Evolutionary conservation across 92 coral and sea anemone species (phyloP).

Genomic region (Parazoanthus atlanticus): DNA sequence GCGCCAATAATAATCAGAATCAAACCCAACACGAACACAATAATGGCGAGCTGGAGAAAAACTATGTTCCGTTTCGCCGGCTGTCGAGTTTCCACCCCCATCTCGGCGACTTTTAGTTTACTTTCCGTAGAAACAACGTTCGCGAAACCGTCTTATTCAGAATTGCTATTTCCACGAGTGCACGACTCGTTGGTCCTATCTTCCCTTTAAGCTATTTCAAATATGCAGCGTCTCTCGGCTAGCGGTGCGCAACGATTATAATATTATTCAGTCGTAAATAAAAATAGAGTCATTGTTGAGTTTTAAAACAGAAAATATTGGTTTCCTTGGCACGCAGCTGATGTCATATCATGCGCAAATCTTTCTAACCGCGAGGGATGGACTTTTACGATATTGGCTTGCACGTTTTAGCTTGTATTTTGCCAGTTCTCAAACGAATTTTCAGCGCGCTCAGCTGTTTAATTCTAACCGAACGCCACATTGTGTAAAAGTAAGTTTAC

Average conservation of each 20-base stretch:
- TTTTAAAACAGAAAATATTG: background rate
- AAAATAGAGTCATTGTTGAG: background rate
- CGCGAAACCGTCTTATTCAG: too few relatives aligned
- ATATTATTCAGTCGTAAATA: conserved; percentile 16
- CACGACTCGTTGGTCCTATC: background rate
- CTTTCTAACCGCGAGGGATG: background rate
- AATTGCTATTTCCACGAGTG: background rate
- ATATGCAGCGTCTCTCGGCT: conserved; percentile 13
- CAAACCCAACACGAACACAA: conserved; percentile 55
- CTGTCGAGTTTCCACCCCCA: conserved; percentile 18
- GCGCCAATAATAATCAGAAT: conserved; percentile 54
- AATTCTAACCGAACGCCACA: background rate
- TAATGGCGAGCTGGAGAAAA: conserved; percentile 34
- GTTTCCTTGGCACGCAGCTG: background rate
- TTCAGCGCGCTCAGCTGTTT: background rate
- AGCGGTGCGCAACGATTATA: conserved; percentile 3
- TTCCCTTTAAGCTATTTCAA: background rate
- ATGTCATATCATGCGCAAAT: background rate
- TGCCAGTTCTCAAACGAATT: background rate
- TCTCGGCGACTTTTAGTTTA: background rate
- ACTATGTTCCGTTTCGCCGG: conserved; percentile 39
- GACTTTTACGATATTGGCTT: background rate
- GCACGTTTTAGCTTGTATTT: background rate
- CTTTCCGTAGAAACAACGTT: background rate
- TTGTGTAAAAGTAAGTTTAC: background rate